Base-by-base conservation (phyloP, 1,140 invertebrate genomes). In the Chrysomallon squamiferum region DNA sequence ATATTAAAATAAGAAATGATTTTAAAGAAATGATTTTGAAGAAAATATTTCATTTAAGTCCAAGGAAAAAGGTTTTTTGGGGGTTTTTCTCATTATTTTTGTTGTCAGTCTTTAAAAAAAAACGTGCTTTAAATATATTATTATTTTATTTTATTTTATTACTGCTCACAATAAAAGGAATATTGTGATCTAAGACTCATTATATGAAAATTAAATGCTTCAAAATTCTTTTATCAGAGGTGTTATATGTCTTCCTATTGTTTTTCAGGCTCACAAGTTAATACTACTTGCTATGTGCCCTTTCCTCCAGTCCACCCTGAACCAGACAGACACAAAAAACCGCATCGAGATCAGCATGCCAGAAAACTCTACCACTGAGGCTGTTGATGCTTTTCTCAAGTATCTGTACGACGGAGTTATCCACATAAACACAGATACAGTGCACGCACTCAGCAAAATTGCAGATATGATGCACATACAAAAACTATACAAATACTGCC, bases 271-370 rank as follows among this genome's bases (percentile, higher is more conserved):
- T 2, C 78, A 80, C 60, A 75, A 72, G 62, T 62, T 80, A 20
- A 73, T 80, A 2, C 45, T 80, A 47, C 47, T 77, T 38, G 74
- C 76, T 20, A 72, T 71, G 27, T 74, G 74, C 56, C 76, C 76
- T 5, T 77, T 74, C 35, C 60, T 77, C 25, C 64, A 73, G 65
- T 67, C 65, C 22, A 75, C 69, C 0, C 66, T 71, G 30, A 62
- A 66, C 20, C 64, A 71, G 49, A 65, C 65, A 38, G 65, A 71
- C 45, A 64, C 69, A 15, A 65, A 60, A 4, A 64, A 64, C 11
- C 69, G 66, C 35, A 61, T 71, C 27, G 69, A 71, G 49, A 65
- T 71, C 18, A 71, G 66, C 45, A 49, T 71, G 41, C 69, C 69
- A 25, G 62, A 60, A 6, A 57, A 66, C 57, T 66, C 69, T 33